phyloP scores from a whole-genome alignment of 2,797 vertebrate species.

The Poliocrania exsul region DNA sequence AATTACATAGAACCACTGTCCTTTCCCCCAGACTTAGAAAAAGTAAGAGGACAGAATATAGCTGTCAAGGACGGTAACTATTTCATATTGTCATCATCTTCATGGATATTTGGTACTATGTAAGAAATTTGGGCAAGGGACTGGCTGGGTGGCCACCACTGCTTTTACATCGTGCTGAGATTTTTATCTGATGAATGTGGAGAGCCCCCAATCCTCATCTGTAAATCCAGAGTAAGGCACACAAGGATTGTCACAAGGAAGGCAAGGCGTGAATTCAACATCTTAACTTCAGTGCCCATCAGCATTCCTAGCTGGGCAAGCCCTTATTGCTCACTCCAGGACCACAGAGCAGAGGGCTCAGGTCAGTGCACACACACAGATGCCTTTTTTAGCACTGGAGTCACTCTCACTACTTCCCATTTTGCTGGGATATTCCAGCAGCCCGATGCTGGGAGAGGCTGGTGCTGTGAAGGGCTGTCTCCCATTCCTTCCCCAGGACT shows the following conservation, averaged over 20 bases:
- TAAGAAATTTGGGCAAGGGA: neutral
- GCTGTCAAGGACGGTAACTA: neutral
- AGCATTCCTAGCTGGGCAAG: neutral
- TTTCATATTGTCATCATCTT: neutral
- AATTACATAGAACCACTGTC: neutral
- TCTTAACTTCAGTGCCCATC: neutral
- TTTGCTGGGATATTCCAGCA: neutral
- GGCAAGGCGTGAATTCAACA: neutral
- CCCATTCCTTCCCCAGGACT: neutral
- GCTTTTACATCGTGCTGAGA: neutral
- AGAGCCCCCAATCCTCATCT: neutral
- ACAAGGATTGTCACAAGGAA: accelerated
- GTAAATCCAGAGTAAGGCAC: neutral
- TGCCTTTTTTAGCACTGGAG: neutral
- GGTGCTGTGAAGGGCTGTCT: neutral
- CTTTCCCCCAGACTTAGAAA: neutral
- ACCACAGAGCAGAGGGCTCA: neutral
- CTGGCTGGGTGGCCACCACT: neutral
- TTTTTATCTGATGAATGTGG: neutral
- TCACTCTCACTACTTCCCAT: neutral
- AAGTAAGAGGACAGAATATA: neutral
- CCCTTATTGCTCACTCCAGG: neutral
- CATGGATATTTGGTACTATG: neutral
- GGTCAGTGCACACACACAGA: neutral
- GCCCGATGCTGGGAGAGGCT: accelerated